Evolutionary conservation across 2,888 invertebrate genomes (phyloP), one percentile per base, ranked within the genome.

Genomic region (Pycnomerus fuliginosus): DNA sequence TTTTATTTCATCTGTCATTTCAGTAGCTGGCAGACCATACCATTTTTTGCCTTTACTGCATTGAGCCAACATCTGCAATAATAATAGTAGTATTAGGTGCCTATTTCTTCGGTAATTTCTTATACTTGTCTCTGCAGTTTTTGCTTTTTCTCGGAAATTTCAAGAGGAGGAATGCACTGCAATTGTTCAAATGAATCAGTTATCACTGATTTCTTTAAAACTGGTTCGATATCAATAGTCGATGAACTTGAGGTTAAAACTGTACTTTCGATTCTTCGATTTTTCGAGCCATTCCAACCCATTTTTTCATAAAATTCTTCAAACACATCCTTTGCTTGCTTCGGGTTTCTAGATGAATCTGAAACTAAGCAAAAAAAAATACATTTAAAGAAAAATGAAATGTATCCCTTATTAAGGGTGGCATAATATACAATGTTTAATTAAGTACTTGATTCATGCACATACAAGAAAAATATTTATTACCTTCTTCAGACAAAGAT

Each of bases 21-120:
- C 94, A 8, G 90, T 85, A 0, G 91, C 90, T 7, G 87, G 85
- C 74, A 98, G 75, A 67, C 92, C 81, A 70, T 84, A 97, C 98
- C 98, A 99, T 10, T 80, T 79, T 1, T 81, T 79, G 1, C 96
- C 96, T 67, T 88, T 91, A 0, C 89, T 90, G n/a, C n/a, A n/a
- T n/a, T n/a, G n/a, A n/a, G n/a, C n/a, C n/a, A n/a, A n/a, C n/a
- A n/a, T n/a, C n/a, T n/a, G n/a, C n/a, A n/a, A n/a, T n/a, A n/a
- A n/a, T n/a, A n/a, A n/a, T n/a, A n/a, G n/a, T n/a, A n/a, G n/a
- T n/a, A n/a, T n/a, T n/a, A n/a, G n/a, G n/a, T n/a, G n/a, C n/a
- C n/a, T n/a, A n/a, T n/a, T n/a, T n/a, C n/a, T n/a, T n/a, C n/a
- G n/a, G n/a, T n/a, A n/a, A n/a, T n/a, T n/a, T n/a, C n/a, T n/a